Percentiles rank a stretch among this genome's conserved stretches.
Conservation (phyloP, 92 coral and sea anemone species). For the Galaxea fascicularis region DNA sequence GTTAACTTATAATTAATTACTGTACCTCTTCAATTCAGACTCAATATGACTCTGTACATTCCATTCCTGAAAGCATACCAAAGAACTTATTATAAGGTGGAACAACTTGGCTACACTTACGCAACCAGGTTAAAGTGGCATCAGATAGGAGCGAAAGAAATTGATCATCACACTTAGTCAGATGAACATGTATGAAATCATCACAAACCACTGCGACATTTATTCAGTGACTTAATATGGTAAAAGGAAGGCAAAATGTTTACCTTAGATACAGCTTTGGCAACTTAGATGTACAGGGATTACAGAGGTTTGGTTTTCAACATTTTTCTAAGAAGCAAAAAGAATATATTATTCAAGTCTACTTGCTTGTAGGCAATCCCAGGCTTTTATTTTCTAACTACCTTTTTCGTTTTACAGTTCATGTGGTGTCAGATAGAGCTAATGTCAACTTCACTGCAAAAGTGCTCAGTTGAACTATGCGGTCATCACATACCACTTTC, state of each 20-base stretch:
- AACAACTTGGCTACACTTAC: neutral
- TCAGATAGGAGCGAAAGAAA: slow-evolving; percentile 92
- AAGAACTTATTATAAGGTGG: neutral
- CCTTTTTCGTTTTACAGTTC: too few relatives aligned
- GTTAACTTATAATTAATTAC: too few relatives aligned
- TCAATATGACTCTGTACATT: neutral
- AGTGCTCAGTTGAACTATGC: slow-evolving; percentile 75
- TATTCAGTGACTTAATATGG: too few relatives aligned
- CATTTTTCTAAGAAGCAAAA: neutral
- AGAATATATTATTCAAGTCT: neutral
- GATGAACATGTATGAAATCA: slow-evolving; percentile 88
- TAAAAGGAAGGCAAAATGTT: neutral
- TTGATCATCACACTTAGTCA: slow-evolving; percentile 75
- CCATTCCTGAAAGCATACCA: neutral
- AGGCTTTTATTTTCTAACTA: neutral
- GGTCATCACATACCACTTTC: slow-evolving; percentile 65
- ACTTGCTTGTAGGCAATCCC: neutral
- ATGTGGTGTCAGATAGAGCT: slow-evolving; percentile 76
- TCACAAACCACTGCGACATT: slow-evolving; percentile 65
- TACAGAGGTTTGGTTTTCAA: neutral
- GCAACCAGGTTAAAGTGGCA: slow-evolving; percentile 26
- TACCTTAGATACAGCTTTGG: neutral
- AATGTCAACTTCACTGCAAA: slow-evolving; percentile 53
- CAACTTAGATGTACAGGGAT: neutral
- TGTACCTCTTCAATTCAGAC: neutral